phyloP scores from a whole-genome alignment of 2,797 vertebrate species.

The Pyrocephalus nanus region DNA sequence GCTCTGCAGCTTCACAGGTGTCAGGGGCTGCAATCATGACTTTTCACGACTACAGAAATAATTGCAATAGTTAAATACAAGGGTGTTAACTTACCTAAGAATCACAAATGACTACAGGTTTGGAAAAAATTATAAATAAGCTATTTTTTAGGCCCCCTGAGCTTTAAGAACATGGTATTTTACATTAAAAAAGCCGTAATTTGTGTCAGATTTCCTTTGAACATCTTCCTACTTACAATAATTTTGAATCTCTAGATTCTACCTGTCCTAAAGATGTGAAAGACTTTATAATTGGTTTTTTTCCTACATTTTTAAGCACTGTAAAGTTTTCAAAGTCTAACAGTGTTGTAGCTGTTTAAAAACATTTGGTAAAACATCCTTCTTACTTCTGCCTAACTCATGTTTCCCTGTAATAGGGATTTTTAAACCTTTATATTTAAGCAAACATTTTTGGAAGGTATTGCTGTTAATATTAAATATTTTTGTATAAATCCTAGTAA shows the following conservation, averaged over 20 bases:
- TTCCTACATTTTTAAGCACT: not conserved
- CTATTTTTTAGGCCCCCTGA: not conserved
- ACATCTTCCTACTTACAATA: not conserved
- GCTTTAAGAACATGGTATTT: not conserved
- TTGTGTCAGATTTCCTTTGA: conserved; percentile 25
- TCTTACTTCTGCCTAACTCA: not conserved
- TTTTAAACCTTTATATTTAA: not conserved
- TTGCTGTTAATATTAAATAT: not conserved
- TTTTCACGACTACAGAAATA: not conserved
- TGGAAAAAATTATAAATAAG: not conserved
- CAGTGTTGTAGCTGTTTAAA: not conserved
- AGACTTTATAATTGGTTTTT: not conserved
- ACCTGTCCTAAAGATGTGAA: not conserved
- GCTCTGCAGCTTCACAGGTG: not conserved
- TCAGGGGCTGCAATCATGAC: not conserved
- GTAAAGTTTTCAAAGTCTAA: not conserved
- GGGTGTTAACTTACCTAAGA: not conserved
- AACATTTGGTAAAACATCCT: not conserved
- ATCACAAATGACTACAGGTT: not conserved
- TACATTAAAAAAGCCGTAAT: not conserved
- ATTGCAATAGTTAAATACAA: not conserved
- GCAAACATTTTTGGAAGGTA: not conserved
- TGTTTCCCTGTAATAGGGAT: not conserved
- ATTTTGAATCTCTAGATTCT: conserved; percentile 15
- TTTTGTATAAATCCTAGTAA: not conserved